phyloP scores from a whole-genome alignment of 1,140 invertebrate genomes.

The Cotesia vestalis region DNA sequence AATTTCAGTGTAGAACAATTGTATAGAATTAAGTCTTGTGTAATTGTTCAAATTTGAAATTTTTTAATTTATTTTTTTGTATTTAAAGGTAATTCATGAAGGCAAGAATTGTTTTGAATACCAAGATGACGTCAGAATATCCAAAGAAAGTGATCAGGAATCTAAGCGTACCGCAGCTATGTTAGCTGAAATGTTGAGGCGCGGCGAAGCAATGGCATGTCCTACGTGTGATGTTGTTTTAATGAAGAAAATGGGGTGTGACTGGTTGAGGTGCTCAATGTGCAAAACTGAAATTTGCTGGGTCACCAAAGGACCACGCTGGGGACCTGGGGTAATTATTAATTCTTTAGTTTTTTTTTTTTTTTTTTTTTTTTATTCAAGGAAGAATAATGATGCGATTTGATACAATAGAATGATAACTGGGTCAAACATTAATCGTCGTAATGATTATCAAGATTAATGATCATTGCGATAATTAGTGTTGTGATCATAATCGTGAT shows the following conservation, averaged over 20 bases:
- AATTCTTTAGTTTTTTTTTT: background rate
- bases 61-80: too few relatives aligned
- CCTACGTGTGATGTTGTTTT: constrained; percentile 84
- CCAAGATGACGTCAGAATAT: constrained; percentile 76
- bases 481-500: too few relatives aligned
- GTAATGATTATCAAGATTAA: too few relatives aligned
- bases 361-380: background rate
- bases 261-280: constrained; percentile 92
- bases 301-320: constrained; percentile 87
- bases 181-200: constrained; percentile 82
- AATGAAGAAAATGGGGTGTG: constrained; percentile 95
- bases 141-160: constrained; percentile 73
- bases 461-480: too few relatives aligned
- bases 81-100: constrained; percentile 79
- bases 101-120: constrained; percentile 87
- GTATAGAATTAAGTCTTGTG: too few relatives aligned
- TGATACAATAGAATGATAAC: too few relatives aligned
- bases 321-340: constrained; percentile 78
- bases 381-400: too few relatives aligned
- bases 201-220: constrained; percentile 87
- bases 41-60: background rate
- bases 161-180: constrained; percentile 80
- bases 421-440: too few relatives aligned
- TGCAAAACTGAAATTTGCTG: constrained; percentile 96
- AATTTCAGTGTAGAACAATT: too few relatives aligned